Conservation (phyloP, 2,888 invertebrate genomes). For the Leptogaster cylindrica region DNA sequence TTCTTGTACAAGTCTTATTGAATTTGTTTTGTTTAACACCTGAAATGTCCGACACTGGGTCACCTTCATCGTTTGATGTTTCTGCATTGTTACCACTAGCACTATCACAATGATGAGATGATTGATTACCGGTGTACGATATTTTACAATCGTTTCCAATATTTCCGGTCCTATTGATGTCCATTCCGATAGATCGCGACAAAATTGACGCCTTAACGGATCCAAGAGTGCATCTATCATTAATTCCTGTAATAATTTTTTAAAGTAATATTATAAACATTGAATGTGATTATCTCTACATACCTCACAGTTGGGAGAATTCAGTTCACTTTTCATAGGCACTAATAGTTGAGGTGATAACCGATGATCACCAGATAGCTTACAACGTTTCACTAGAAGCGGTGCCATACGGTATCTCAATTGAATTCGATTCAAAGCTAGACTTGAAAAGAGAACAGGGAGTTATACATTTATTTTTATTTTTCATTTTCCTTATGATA, state of each 20-base stretch:
- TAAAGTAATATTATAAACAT: no score
- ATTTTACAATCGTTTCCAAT: background rate
- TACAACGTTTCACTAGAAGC: conserved; percentile 48
- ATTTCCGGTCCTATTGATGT: conserved; percentile 53
- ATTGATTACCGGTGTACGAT: background rate
- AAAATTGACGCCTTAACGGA: conserved; percentile 56
- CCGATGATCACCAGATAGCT: conserved; percentile 48
- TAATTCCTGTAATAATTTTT: conserved; percentile 46
- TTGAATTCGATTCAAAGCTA: conserved; percentile 17
- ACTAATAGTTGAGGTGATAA: conserved; percentile 48
- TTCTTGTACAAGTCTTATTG: background rate
- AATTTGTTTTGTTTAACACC: background rate
- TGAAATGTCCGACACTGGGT: conserved; percentile 16
- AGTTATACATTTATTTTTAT: background rate
- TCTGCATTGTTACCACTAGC: conserved; percentile 8
- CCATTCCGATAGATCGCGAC: conserved; percentile 63
- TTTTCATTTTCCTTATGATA: background rate
- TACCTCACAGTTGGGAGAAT: conserved; percentile 45
- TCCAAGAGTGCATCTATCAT: conserved; percentile 50
- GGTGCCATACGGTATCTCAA: conserved; percentile 50
- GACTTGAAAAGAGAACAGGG: conserved; percentile 4
- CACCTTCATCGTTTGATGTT: conserved; percentile 7
- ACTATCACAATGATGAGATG: conserved; percentile 13
- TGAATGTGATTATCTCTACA: background rate
- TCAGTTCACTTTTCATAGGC: conserved; percentile 48